Percentiles rank a stretch among this genome's conserved stretches.
These are phyloP conservation scores for Falco punctatus DNA, from an alignment of 2,113 vertebrate genomes.

Conservation along the genomic window DNA sequence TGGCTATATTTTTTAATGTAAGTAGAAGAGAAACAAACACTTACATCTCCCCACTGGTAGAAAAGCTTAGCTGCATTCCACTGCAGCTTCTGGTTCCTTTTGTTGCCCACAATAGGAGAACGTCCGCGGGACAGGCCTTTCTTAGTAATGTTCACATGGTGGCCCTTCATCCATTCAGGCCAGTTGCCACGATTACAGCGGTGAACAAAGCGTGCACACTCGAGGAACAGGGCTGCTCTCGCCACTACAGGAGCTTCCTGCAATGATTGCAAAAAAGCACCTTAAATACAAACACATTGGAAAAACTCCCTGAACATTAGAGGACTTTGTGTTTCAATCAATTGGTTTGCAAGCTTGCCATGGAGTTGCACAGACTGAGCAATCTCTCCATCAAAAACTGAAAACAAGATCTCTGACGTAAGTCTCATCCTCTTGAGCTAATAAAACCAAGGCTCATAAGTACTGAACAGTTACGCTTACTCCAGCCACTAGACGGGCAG, in stretches of 20 bases:
- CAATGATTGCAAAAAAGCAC: background rate
- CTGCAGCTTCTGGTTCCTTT: constrained; percentile 97
- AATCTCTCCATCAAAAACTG: background rate
- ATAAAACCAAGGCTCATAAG: background rate
- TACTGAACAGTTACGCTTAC: background rate
- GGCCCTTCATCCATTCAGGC: constrained; percentile 99
- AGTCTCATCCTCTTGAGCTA: background rate
- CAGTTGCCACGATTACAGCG: constrained; percentile 98
- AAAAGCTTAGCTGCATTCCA: constrained; percentile 98
- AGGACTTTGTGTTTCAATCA: background rate
- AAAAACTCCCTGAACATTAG: background rate
- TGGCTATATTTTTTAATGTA: rapidly evolving
- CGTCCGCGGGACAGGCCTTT: constrained; percentile 93
- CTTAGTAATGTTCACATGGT: constrained; percentile 97
- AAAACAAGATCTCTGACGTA: background rate
- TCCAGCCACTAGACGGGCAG: background rate
- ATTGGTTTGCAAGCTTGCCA: background rate
- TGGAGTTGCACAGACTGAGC: background rate
- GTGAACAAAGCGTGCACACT: constrained; percentile 96
- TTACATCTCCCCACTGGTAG: constrained; percentile 98
- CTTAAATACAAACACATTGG: background rate
- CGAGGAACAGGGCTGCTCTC: constrained; percentile 92
- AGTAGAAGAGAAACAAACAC: constrained; percentile 47
- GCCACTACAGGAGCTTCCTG: constrained; percentile 97
- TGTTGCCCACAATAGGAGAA: constrained; percentile 94